Conservation (phyloP, 2,797 vertebrate species). For the Paguma larvata region DNA sequence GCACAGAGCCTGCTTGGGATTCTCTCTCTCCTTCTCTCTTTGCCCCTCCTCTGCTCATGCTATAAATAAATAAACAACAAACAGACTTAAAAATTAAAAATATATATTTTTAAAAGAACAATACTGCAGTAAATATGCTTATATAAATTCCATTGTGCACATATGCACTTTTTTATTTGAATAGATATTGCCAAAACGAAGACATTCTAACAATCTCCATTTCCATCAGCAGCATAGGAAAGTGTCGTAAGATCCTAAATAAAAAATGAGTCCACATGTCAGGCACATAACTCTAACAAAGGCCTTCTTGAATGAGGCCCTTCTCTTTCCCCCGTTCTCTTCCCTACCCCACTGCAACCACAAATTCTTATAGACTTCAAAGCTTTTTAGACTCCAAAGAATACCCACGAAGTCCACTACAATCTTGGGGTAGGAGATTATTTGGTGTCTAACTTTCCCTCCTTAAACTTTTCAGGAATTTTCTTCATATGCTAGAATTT, state of each 20-base stretch:
- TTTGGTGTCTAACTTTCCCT: background rate
- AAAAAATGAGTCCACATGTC: background rate
- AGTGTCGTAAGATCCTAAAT: background rate
- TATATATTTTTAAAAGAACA: background rate
- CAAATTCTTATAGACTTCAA: slow-evolving; percentile 13
- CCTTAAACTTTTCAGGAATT: slow-evolving; percentile 27
- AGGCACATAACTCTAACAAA: background rate
- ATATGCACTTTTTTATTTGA: background rate
- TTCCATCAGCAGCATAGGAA: background rate
- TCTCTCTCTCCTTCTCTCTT: no score
- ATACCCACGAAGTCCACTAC: background rate
- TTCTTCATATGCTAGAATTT: background rate
- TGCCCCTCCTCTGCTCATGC: no score
- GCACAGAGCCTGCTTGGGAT: no score
- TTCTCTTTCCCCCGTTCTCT: background rate
- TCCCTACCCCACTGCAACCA: background rate
- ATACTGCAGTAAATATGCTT: background rate
- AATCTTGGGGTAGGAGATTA: background rate
- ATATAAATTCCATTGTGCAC: background rate
- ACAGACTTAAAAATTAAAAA: no score
- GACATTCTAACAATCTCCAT: background rate
- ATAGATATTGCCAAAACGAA: slow-evolving; percentile 21
- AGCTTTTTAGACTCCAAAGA: background rate
- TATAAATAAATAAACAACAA: no score
- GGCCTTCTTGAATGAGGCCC: background rate